Base-by-base conservation (phyloP, 2,113 vertebrate species). In the Oryzias celebensis region DNA sequence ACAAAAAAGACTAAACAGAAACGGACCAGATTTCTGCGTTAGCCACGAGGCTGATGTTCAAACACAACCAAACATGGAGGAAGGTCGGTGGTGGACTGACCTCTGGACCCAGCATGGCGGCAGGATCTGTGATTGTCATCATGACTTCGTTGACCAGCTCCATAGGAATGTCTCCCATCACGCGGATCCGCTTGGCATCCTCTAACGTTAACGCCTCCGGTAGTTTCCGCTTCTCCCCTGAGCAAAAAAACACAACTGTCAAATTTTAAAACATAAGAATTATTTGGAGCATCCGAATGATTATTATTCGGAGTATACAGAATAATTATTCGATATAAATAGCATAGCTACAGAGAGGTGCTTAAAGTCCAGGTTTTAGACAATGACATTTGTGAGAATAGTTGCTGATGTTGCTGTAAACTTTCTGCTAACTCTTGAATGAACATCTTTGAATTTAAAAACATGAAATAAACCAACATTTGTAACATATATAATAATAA, bases 111-210 rank as follows among this genome's bases (percentile, higher is more conserved):
- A 99, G 91, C 97, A 99, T 99, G 59, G 97, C 96, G 0, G 96
- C 96, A 0, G 97, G 97, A 89, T 98, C 97, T 0, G 97, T 99
- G 86, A 99, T 98, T 8, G 97, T 99, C 89, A 98, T 93, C 96
- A 99, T 98, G 67, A 99, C 97, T 87, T 99, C 97, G 0, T 99
- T 98, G 69, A 99, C 97, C 77, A 99, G 90, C 85, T 99, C 97
- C 97, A 99, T 99, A 6, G 97, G 96, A 72, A 99, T 99, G 77
- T 99, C 97, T 0, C 97, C 97, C 94, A 99, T 96, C 69, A 99
- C 96, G 0, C 97, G 94, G 63, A 98, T 97, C 69, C 97, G 88
- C 73, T 99, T 99, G 59, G 97, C 97, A 12, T 99, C 97, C 77
- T 99, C 97, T 77, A 99, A 87, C 0, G 97, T 99, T 88, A 98